These are phyloP conservation scores for Meganola albula DNA, from an alignment of 2,888 invertebrate genomes.

Conservation along the genomic window DNA sequence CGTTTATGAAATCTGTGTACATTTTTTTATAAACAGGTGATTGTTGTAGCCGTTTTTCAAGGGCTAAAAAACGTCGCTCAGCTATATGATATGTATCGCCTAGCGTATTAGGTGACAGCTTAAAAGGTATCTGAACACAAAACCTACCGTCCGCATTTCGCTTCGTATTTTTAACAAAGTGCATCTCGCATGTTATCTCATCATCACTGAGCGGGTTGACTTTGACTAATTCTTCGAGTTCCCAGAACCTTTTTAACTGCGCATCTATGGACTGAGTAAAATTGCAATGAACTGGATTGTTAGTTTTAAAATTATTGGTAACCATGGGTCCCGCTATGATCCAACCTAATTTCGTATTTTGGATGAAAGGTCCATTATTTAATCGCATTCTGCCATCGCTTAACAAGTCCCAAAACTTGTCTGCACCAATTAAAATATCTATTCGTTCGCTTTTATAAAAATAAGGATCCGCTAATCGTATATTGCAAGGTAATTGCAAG, in stretches of 20 bases:
- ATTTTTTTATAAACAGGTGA: not conserved
- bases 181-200: not conserved
- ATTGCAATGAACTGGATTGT: not conserved
- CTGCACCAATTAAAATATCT: no score
- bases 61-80: not conserved
- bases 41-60: not conserved
- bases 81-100: not conserved
- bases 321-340: no score
- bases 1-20: conserved; percentile 4
- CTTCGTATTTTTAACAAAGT: not conserved
- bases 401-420: no score
- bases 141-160: not conserved
- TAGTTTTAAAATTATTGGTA: no score
- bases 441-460: no score
- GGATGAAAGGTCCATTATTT: no score
- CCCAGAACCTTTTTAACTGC: not conserved
- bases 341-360: no score
- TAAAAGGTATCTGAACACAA: not conserved
- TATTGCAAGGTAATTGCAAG: no score
- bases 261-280: not conserved
- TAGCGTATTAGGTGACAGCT: not conserved
- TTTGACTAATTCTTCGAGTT: not conserved
- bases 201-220: not conserved
- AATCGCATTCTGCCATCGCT: no score
- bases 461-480: no score